Conservation (phyloP, 2,113 vertebrate genomes). For the Sylvilagus bachmani region DNA sequence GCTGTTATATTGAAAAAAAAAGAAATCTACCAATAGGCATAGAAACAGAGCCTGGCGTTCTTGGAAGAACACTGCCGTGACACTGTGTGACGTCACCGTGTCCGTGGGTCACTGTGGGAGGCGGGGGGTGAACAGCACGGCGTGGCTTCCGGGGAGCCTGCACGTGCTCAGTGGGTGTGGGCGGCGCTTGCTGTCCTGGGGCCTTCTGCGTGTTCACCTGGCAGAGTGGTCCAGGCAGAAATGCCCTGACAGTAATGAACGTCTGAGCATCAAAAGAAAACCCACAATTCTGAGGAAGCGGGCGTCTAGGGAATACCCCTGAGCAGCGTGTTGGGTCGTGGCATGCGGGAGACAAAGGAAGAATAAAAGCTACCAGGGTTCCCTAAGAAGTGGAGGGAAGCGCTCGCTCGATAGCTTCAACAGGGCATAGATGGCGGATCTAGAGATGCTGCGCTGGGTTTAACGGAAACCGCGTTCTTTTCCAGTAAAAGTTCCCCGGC, state of each 20-base stretch:
- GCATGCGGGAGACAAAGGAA: not conserved
- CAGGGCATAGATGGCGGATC: no score
- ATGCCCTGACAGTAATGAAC: not conserved
- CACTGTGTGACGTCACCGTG: not conserved
- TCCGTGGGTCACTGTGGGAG: not conserved
- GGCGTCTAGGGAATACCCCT: not conserved
- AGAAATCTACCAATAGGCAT: not conserved
- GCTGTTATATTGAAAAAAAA: not conserved
- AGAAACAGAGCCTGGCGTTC: not conserved
- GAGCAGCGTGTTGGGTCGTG: not conserved
- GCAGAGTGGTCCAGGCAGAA: not conserved
- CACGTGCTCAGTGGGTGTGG: not conserved
- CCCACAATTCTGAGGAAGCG: not conserved
- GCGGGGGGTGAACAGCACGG: fast-evolving
- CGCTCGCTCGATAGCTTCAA: not conserved
- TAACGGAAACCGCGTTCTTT: conserved; percentile 60
- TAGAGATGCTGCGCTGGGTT: no score
- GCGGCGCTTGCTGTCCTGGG: not conserved
- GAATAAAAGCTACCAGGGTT: not conserved
- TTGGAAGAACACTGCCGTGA: not conserved
- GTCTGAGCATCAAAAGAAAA: not conserved
- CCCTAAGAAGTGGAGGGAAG: not conserved
- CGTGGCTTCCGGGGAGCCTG: not conserved
- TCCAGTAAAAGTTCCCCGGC: conserved; percentile 87
- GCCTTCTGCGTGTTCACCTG: not conserved